Evolutionary conservation across 2,113 vertebrate species (phyloP).

Genomic region (Capricornis sumatraensis): DNA sequence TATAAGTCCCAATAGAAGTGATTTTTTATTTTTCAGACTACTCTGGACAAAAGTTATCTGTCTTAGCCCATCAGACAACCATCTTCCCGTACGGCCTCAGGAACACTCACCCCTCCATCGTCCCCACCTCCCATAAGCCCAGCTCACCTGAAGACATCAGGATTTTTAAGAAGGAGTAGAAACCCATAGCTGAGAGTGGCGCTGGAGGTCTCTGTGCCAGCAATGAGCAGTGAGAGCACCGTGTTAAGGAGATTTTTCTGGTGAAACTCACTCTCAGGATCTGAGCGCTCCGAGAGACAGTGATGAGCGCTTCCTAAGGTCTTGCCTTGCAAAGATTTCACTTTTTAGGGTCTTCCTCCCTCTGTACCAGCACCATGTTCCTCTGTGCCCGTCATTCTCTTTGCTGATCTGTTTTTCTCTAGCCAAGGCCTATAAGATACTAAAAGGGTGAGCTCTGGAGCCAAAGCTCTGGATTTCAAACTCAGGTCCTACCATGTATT

Average conservation of each 20-base stretch:
- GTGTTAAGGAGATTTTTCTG: constrained; percentile 33
- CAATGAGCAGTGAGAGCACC: constrained; percentile 61
- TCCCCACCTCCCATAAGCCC: too few relatives aligned
- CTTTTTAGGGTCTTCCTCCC: not conserved
- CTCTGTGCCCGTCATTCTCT: not conserved
- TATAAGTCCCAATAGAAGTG: not conserved
- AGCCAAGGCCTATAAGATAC: not conserved
- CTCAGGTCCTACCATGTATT: not conserved
- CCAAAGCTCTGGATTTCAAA: not conserved
- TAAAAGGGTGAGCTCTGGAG: not conserved
- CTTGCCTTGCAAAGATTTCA: not conserved
- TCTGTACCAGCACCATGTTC: not conserved
- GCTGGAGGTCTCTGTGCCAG: constrained; percentile 67
- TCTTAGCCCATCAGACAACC: not conserved
- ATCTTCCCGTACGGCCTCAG: not conserved
- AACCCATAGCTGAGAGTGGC: constrained; percentile 56
- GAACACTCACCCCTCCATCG: accelerated
- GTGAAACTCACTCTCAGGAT: constrained; percentile 46
- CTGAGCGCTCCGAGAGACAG: constrained; percentile 47
- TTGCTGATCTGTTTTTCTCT: not conserved
- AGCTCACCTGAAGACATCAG: constrained; percentile 62
- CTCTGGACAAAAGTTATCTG: not conserved
- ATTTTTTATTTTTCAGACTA: not conserved
- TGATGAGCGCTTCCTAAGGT: not conserved
- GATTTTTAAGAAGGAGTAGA: constrained; percentile 32